A percentile compares a stretch with the other conserved stretches of the same genome.
Conservation (phyloP, 2,797 vertebrate species). For the Semaprochilodus insignis region DNA sequence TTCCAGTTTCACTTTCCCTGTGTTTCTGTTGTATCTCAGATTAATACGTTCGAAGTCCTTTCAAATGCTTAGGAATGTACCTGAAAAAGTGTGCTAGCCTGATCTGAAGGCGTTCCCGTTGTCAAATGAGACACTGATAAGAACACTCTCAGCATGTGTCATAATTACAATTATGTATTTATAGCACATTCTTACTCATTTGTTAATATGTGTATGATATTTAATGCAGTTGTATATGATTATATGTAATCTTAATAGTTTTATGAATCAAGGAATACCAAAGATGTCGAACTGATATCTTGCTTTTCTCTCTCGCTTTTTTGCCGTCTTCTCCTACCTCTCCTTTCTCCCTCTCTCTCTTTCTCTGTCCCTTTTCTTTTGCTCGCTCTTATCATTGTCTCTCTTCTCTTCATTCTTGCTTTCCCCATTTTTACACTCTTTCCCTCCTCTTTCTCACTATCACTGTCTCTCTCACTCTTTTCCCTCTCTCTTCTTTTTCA, state of each 20-base stretch:
- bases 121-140: background rate
- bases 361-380: no score
- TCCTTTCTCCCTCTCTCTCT: no score
- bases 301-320: background rate
- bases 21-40: background rate
- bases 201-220: background rate
- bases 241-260: background rate
- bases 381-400: no score
- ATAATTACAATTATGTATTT: background rate
- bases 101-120: background rate
- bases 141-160: background rate
- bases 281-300: background rate
- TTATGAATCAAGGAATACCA: background rate
- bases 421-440: no score
- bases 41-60: background rate
- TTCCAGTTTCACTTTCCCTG: conserved; percentile 20
- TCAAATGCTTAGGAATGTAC: background rate
- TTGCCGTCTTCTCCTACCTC: no score
- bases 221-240: background rate
- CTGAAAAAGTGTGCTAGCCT: background rate
- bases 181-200: background rate
- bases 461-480: no score
- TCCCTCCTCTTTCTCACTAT: no score
- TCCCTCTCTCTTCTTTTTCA: no score
- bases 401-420: no score